phyloP scores from a whole-genome alignment of 2,888 invertebrate genomes.

The Baronia brevicornis region DNA sequence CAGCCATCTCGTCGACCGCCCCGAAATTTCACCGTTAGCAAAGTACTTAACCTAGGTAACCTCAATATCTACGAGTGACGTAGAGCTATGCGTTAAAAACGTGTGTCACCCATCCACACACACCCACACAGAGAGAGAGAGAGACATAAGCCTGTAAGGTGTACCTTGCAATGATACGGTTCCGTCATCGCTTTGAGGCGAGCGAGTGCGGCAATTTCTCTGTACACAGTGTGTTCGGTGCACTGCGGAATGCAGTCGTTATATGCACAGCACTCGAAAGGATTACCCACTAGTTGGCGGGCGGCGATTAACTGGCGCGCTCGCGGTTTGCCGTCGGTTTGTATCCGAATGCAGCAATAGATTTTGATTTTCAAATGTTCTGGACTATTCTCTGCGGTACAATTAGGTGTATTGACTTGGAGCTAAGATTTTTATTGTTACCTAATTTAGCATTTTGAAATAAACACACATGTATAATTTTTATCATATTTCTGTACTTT shows the following conservation, averaged over 20 bases:
- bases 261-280: slow-evolving; percentile 66
- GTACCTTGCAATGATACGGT: slow-evolving; percentile 55
- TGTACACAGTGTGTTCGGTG: slow-evolving; percentile 34
- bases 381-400: slow-evolving; percentile 34
- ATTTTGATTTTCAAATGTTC: slow-evolving; percentile 39
- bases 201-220: slow-evolving; percentile 57
- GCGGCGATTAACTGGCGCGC: slow-evolving; percentile 60
- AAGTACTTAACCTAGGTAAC: slow-evolving; percentile 8
- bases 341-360: slow-evolving; percentile 43
- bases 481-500: too few relatives aligned
- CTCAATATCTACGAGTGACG: too few relatives aligned
- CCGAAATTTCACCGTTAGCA: too few relatives aligned
- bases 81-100: slow-evolving; percentile 12
- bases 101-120: slow-evolving; percentile 17
- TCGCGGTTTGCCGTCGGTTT: slow-evolving; percentile 57
- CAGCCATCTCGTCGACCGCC: too few relatives aligned
- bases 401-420: slow-evolving; percentile 34
- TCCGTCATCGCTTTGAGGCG: slow-evolving; percentile 57
- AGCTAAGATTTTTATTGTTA: too few relatives aligned
- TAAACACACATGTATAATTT: too few relatives aligned
- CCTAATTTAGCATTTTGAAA: too few relatives aligned
- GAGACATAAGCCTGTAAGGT: too few relatives aligned
- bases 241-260: slow-evolving; percentile 52
- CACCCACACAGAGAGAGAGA: slow-evolving; percentile 25
- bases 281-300: slow-evolving; percentile 63